Percentiles rank a stretch among this genome's conserved stretches.
phyloP scores from a whole-genome alignment of 2,888 invertebrate genomes.

The Emesis furor region DNA sequence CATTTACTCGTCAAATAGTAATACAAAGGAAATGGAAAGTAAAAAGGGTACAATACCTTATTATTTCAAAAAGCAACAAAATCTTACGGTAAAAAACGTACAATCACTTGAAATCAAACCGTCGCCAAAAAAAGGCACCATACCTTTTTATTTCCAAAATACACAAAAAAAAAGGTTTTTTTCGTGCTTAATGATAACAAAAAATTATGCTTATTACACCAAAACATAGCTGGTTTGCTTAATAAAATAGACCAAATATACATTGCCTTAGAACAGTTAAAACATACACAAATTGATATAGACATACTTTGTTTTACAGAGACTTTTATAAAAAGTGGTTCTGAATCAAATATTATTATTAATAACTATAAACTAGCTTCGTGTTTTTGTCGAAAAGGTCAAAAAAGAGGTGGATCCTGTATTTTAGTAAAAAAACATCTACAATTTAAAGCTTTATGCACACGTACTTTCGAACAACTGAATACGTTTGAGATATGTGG shows the following conservation, averaged over 20 bases:
- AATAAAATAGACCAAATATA: neutral
- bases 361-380: neutral
- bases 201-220: neutral
- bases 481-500: constrained; percentile 4
- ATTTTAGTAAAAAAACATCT: neutral
- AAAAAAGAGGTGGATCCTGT: neutral
- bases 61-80: neutral
- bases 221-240: neutral
- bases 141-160: constrained; percentile 4
- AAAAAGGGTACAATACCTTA: too few species aligned
- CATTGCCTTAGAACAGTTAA: neutral
- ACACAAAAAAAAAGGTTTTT: neutral
- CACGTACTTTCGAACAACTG: neutral
- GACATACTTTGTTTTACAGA: neutral
- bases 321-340: neutral
- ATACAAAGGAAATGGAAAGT: too few species aligned
- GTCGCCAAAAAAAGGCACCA: neutral
- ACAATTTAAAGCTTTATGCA: neutral
- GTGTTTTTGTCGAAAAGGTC: neutral
- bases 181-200: neutral
- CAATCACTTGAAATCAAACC: neutral
- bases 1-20: too few species aligned
- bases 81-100: neutral
- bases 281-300: neutral
- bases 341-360: neutral